Evolutionary conservation across 2,797 vertebrate genomes (phyloP).

Genomic region (Lithobates pipiens): DNA sequence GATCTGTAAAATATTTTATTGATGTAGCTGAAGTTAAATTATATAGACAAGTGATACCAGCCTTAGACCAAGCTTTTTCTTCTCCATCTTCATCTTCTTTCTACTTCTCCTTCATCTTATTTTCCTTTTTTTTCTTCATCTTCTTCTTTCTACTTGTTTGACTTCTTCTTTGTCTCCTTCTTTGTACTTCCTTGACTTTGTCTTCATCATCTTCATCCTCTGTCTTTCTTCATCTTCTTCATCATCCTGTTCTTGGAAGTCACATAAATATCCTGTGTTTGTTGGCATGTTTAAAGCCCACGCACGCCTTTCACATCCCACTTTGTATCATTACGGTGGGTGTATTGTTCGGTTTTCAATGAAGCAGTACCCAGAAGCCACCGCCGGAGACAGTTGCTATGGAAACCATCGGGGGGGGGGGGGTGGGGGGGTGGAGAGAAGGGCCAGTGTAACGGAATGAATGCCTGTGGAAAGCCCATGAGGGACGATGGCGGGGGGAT

Average conservation of each 20-base stretch:
- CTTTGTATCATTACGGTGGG: constrained; percentile 55
- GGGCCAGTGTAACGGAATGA: constrained; percentile 27
- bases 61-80: too few species aligned
- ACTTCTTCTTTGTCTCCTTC: too few species aligned
- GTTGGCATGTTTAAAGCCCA: constrained; percentile 52
- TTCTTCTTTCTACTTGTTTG: too few species aligned
- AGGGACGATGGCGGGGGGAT: neutral
- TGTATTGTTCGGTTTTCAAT: constrained; percentile 56
- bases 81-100: too few species aligned
- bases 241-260: constrained; percentile 4
- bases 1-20: too few species aligned
- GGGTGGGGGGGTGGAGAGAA: neutral
- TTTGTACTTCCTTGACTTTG: too few species aligned
- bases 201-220: too few species aligned
- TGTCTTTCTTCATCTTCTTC: neutral
- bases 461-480: constrained; percentile 28
- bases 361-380: constrained; percentile 47
- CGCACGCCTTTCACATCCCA: constrained; percentile 54
- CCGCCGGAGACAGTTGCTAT: constrained; percentile 51
- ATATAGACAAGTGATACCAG: too few species aligned
- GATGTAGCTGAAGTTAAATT: too few species aligned
- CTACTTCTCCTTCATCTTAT: too few species aligned
- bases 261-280: constrained; percentile 55
- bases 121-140: too few species aligned
- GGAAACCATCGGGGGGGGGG: constrained; percentile 12